Evolutionary conservation across 2,113 vertebrate genomes (phyloP).

Genomic region (Procavia capensis): DNA sequence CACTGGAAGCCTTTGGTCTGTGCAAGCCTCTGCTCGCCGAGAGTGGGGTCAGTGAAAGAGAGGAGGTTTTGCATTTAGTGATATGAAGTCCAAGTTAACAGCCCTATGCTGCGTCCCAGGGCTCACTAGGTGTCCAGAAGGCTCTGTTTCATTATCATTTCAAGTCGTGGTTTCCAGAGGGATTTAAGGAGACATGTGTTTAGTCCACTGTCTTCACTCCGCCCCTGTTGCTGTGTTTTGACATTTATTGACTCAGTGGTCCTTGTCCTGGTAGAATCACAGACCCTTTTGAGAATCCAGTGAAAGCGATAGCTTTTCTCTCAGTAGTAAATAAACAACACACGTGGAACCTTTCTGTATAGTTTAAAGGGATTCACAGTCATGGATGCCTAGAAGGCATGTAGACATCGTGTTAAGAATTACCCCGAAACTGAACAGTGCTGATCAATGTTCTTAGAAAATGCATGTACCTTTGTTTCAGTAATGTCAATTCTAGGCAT

Average conservation of each 20-base stretch:
- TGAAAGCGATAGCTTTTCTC: not conserved
- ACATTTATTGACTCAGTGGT: not conserved
- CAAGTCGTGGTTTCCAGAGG: too few relatives aligned
- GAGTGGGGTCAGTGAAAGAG: too few relatives aligned
- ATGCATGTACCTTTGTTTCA: constrained; percentile 1
- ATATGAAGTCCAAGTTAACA: too few relatives aligned
- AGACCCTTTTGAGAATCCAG: not conserved
- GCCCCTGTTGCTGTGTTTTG: not conserved
- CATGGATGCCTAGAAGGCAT: not conserved
- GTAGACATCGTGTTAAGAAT: not conserved
- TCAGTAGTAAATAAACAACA: not conserved
- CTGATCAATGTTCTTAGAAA: not conserved
- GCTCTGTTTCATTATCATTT: too few relatives aligned
- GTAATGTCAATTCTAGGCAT: constrained; percentile 10
- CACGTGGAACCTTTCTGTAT: not conserved
- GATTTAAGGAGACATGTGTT: too few relatives aligned
- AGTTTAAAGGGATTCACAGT: not conserved
- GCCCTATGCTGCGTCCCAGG: too few relatives aligned
- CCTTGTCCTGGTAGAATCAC: not conserved
- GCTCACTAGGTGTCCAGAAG: too few relatives aligned
- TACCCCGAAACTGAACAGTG: not conserved
- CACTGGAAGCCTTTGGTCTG: constrained; percentile 85
- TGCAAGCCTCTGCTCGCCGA: too few relatives aligned
- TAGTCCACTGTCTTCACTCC: too few relatives aligned
- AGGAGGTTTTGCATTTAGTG: too few relatives aligned